Percentiles rank a stretch among this genome's conserved stretches.
Conservation (phyloP, 2,888 invertebrate species). For the Diadromus collaris region DNA sequence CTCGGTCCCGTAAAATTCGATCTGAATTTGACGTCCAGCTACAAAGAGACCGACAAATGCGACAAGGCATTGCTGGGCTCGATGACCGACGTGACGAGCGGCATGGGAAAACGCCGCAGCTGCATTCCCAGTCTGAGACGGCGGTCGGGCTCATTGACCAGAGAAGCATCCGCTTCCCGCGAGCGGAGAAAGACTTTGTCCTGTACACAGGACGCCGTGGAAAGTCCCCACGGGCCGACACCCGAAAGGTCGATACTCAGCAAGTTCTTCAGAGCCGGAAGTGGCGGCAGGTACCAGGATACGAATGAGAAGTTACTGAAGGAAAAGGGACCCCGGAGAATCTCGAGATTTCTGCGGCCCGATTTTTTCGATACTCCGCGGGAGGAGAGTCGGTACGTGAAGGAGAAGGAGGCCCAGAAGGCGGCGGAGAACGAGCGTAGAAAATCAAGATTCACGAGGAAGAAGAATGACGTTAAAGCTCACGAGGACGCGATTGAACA, state of each 20-base stretch:
- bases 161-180: conserved; percentile 64
- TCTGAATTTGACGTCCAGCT: conserved; percentile 70
- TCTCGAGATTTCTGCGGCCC: conserved; percentile 88
- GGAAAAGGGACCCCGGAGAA: conserved; percentile 82
- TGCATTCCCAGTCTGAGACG: conserved; percentile 75
- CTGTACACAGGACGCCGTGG: conserved; percentile 63
- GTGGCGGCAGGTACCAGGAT: conserved; percentile 69
- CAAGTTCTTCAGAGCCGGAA: conserved; percentile 82
- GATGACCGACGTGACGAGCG: conserved; percentile 66
- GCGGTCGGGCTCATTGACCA: conserved; percentile 74
- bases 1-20: conserved; percentile 68
- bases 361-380: conserved; percentile 88
- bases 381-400: conserved; percentile 85
- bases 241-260: conserved; percentile 82
- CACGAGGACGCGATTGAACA: conserved; percentile 68
- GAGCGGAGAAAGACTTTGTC: conserved; percentile 61
- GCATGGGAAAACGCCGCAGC: conserved; percentile 70
- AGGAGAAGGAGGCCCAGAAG: conserved; percentile 78
- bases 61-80: conserved; percentile 72
- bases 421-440: conserved; percentile 81
- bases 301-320: conserved; percentile 66
- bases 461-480: conserved; percentile 84
- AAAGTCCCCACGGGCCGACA: conserved; percentile 63
- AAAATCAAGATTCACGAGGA: conserved; percentile 87
- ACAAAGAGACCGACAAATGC: conserved; percentile 74